Conservation (phyloP, 2,888 invertebrate species). For the Apamea crenata region DNA sequence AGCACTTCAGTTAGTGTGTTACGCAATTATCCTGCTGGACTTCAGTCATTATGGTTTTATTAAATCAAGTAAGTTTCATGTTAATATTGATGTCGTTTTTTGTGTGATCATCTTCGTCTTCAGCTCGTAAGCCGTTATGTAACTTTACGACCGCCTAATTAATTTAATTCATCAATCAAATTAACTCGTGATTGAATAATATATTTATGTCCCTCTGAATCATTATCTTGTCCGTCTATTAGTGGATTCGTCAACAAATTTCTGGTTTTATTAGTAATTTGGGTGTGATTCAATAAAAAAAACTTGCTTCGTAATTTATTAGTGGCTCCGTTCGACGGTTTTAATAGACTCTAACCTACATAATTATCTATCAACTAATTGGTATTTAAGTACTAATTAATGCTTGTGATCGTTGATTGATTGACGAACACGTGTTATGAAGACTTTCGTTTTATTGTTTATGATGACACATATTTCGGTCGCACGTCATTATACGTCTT, state of each 20-base stretch:
- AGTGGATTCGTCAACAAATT: slow-evolving; percentile 63
- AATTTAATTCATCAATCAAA: slow-evolving; percentile 65
- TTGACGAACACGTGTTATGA: slow-evolving; percentile 75
- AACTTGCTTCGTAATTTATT: slow-evolving; percentile 69
- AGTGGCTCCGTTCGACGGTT: slow-evolving; percentile 70
- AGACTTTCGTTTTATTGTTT: slow-evolving; percentile 71
- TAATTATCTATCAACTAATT: slow-evolving; percentile 82
- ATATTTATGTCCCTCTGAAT: slow-evolving; percentile 62
- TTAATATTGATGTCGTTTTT: slow-evolving; percentile 18
- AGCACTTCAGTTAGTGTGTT: neutral
- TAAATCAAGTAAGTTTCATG: slow-evolving; percentile 20
- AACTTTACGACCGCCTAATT: slow-evolving; percentile 60
- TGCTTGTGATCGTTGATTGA: slow-evolving; percentile 78
- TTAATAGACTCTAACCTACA: slow-evolving; percentile 76
- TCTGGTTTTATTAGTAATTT: slow-evolving; percentile 64
- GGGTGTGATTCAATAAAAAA: slow-evolving; percentile 60
- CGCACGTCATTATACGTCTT: slow-evolving; percentile 56
- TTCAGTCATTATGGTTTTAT: slow-evolving; percentile 19
- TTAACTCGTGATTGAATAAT: slow-evolving; percentile 60
- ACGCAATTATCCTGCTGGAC: neutral
- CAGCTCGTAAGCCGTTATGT: slow-evolving; percentile 44
- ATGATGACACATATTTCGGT: slow-evolving; percentile 59
- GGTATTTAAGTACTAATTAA: slow-evolving; percentile 81
- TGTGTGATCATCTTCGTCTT: slow-evolving; percentile 5
- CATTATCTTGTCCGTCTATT: slow-evolving; percentile 61